Evolutionary conservation across 2,113 vertebrate genomes (phyloP), one percentile per base, ranked within the genome.

Genomic region (Zeus faber): DNA sequence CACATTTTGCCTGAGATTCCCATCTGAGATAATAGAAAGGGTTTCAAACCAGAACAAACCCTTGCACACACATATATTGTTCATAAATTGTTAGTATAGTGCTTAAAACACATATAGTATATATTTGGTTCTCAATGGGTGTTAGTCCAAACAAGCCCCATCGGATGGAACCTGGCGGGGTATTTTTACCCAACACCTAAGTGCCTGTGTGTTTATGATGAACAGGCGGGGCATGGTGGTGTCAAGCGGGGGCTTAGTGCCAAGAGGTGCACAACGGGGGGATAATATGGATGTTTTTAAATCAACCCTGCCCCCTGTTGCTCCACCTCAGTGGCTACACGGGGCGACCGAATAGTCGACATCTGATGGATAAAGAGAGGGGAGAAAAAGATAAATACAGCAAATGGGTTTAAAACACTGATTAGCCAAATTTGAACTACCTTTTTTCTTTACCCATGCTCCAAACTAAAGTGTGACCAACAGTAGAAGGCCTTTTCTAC

Each of bases 241-340:
- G 74, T 65, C 70, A 67, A 72, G 74, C 65, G 65, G 0, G 21
- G 54, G 33, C 33, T 14, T 58, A 54, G 53, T 13, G 62, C 45
- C 65, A 55, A 70, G 61, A 60, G 50, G 25, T 58, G 31, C 35
- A 65, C 14, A 70, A 59, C 53, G 25, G 33, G 16, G 41, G n/a
- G 35, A 53, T 53, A 70, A 53, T 5, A n/a, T 22, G 25, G 39
- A 53, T 72, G 77, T 71, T 51, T 76, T 51, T 76, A 71, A 80
- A 62, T 76, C 72, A 76, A 67, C 60, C 58, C 58, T 76, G 73
- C 66, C 73, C 71, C 72, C 62, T 74, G 62, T 70, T 72, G 70
- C 52, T 61, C 39, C 39, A 1, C 13, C 16, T 24, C 31, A 25
- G 63, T 18, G 70, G 67, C 62, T 43, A 46, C 60, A 67, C 49